Conservation (phyloP, 2,797 vertebrate genomes). For the Ctenopoma multispine region DNA sequence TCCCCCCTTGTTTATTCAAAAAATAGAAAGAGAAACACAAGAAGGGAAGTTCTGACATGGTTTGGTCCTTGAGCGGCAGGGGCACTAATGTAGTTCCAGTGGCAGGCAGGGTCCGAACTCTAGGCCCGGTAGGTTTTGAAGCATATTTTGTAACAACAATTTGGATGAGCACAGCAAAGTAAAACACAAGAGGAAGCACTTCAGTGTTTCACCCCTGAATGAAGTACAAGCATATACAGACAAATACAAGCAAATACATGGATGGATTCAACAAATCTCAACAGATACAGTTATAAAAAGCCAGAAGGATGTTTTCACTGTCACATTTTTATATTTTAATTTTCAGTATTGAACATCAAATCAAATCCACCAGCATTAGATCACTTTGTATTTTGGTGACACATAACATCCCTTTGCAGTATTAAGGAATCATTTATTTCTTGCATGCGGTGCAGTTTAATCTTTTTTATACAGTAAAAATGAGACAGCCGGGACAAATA, state of each 20-base stretch:
- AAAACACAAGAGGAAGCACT: constrained; percentile 8
- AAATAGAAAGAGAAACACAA: constrained; percentile 5
- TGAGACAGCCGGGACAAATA: background rate
- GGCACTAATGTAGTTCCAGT: constrained; percentile 33
- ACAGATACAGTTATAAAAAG: constrained; percentile 15
- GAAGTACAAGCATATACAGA: constrained; percentile 2
- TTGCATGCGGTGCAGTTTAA: background rate
- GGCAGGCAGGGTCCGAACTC: background rate
- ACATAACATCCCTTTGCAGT: background rate
- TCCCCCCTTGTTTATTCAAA: background rate
- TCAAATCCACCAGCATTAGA: background rate
- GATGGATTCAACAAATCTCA: constrained; percentile 1
- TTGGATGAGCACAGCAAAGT: constrained; percentile 12
- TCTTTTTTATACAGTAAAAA: constrained; percentile 18
- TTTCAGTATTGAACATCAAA: background rate
- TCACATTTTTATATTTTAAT: background rate
- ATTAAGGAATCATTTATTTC: constrained; percentile 20
- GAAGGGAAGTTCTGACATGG: constrained; percentile 11
- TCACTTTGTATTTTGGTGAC: background rate
- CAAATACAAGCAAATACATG: background rate
- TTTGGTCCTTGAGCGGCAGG: constrained; percentile 3
- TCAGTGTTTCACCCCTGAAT: constrained; percentile 5
- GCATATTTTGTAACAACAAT: constrained; percentile 24
- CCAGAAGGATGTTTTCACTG: background rate
- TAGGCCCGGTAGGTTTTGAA: constrained; percentile 11